These are phyloP conservation scores for Caranx melampygus DNA, from an alignment of 2,113 vertebrate species.

Conservation along the genomic window DNA sequence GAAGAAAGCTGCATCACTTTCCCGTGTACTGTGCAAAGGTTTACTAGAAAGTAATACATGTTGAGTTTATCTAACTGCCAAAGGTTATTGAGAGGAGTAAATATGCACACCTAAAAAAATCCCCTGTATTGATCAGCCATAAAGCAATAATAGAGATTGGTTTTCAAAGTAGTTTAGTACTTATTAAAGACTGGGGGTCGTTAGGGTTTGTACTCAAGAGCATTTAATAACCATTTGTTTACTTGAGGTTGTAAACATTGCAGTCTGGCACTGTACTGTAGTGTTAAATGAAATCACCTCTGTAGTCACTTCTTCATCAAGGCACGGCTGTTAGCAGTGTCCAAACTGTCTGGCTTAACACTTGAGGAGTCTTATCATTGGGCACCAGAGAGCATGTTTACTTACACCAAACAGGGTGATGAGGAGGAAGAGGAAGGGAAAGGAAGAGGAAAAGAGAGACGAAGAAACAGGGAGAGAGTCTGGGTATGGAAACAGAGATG, in stretches of 20 bases:
- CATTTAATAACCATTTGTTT: slow-evolving; percentile 42
- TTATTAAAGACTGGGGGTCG: slow-evolving; percentile 17
- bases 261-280: slow-evolving; percentile 8
- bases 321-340: slow-evolving; percentile 42
- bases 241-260: slow-evolving; percentile 27
- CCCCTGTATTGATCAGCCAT: background rate
- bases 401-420: slow-evolving; percentile 50
- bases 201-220: slow-evolving; percentile 17
- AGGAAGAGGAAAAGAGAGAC: slow-evolving; percentile 48
- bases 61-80: background rate
- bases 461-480: slow-evolving; percentile 49
- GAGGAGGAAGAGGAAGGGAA: slow-evolving; percentile 26
- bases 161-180: slow-evolving; percentile 12
- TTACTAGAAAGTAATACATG: background rate
- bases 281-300: slow-evolving; percentile 47
- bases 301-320: slow-evolving; percentile 55
- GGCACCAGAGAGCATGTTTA: slow-evolving; percentile 66
- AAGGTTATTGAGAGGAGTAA: background rate
- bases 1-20: slow-evolving; percentile 41
- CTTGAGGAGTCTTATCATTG: slow-evolving; percentile 64
- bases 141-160: background rate
- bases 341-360: slow-evolving; percentile 59
- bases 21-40: slow-evolving; percentile 20
- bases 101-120: background rate
- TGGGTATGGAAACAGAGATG: slow-evolving; percentile 60